phyloP scores from a whole-genome alignment of 2,113 vertebrate species.

The Centropus unirufus region DNA sequence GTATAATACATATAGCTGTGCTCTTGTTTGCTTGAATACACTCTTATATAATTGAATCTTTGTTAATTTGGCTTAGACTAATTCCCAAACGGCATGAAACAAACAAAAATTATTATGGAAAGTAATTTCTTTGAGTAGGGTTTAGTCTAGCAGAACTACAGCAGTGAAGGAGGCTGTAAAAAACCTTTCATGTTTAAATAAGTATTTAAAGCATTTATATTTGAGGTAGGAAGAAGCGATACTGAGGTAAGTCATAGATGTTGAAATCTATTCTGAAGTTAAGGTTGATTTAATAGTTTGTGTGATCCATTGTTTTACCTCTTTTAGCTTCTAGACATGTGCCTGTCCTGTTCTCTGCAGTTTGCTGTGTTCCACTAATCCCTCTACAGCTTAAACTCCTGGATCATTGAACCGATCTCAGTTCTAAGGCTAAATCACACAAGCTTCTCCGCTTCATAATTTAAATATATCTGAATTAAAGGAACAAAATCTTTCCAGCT shows the following conservation, averaged over 20 bases:
- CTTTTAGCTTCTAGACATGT: background rate
- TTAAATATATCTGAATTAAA: background rate
- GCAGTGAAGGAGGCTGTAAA: background rate
- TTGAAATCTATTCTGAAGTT: background rate
- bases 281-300: background rate
- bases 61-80: background rate
- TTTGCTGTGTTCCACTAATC: background rate
- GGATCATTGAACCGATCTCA: background rate
- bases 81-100: background rate
- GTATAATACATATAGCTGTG: background rate
- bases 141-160: background rate
- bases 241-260: background rate
- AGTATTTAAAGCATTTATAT: background rate
- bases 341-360: background rate
- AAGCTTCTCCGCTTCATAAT: background rate
- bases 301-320: background rate
- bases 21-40: background rate
- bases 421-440: background rate
- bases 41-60: background rate
- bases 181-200: background rate
- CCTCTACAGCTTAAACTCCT: background rate
- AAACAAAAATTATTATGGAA: background rate
- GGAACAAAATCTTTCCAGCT: background rate
- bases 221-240: background rate
- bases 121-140: background rate